phyloP scores from a whole-genome alignment of 2,113 vertebrate genomes.

The Sardina pilchardus region DNA sequence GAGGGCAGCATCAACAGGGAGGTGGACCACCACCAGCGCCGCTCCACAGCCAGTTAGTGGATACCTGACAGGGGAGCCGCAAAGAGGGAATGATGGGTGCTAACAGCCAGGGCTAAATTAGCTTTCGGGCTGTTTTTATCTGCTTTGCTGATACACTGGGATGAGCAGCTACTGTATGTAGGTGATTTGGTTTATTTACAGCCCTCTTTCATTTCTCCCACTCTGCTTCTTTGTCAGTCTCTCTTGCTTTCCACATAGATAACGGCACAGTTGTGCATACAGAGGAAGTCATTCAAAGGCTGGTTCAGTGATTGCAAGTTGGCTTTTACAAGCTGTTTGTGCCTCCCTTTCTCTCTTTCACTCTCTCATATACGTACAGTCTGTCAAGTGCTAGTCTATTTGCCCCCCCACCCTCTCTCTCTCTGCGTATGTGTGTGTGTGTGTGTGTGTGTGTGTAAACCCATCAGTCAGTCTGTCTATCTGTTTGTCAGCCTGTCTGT shows the following conservation, averaged over 20 bases:
- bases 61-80: no score
- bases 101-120: neutral
- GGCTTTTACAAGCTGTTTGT: neutral
- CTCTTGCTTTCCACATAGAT: neutral
- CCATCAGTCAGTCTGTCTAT: neutral
- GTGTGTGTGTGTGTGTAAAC: neutral
- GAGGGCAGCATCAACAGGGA: no score
- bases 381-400: neutral
- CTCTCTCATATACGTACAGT: neutral
- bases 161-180: neutral
- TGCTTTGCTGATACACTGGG: neutral
- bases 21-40: neutral
- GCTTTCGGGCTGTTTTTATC: neutral
- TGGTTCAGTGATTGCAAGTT: neutral
- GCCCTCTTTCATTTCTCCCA: neutral
- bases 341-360: neutral
- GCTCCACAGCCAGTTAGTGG: no score
- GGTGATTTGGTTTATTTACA: neutral
- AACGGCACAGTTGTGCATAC: no score
- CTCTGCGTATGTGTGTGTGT: neutral
- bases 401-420: neutral
- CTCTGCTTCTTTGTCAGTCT: neutral
- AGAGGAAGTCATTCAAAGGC: neutral
- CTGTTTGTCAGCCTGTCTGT: slow-evolving; percentile 1
- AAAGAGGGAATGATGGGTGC: no score